phyloP scores from a whole-genome alignment of 2,888 invertebrate species.

The Rhamphomyia laevipes region DNA sequence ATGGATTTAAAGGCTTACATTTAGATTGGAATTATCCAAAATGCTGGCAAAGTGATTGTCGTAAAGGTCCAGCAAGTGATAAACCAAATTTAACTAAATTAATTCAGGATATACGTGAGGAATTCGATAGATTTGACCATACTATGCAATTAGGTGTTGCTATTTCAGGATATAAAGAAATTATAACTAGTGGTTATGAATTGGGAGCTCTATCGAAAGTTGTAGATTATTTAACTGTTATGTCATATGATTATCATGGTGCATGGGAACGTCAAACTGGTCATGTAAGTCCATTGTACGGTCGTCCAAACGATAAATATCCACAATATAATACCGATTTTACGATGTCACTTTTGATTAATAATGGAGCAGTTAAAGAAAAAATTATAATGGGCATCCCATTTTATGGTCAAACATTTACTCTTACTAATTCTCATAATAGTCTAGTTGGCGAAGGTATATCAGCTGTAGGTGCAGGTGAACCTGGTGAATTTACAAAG shows the following conservation, averaged over 20 bases:
- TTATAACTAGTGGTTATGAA: conserved; percentile 78
- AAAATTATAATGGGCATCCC: conserved; percentile 74
- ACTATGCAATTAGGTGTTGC: conserved; percentile 68
- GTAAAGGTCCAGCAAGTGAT: conserved; percentile 66
- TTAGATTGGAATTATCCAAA: conserved; percentile 93
- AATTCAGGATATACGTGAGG: conserved; percentile 45
- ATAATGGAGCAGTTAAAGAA: conserved; percentile 60
- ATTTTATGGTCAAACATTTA: conserved; percentile 79
- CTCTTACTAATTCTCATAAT: conserved; percentile 40
- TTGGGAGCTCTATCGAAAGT: conserved; percentile 53
- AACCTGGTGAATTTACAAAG: conserved; percentile 66
- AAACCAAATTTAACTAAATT: conserved; percentile 66
- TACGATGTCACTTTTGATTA: conserved; percentile 63
- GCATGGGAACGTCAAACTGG: conserved; percentile 75
- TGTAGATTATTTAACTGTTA: conserved; percentile 70
- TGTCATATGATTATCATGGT: conserved; percentile 83
- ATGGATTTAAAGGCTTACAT: conserved; percentile 78
- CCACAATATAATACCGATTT: conserved; percentile 71
- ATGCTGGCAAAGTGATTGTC: conserved; percentile 86
- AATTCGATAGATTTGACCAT: conserved; percentile 26
- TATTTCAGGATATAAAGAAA: conserved; percentile 82
- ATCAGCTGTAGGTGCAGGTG: conserved; percentile 60
- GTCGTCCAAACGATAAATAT: conserved; percentile 51
- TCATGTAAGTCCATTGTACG: conserved; percentile 68
- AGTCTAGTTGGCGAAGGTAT: conserved; percentile 45